phyloP scores from a whole-genome alignment of 2,888 invertebrate genomes.

The Tridacna gigas region DNA sequence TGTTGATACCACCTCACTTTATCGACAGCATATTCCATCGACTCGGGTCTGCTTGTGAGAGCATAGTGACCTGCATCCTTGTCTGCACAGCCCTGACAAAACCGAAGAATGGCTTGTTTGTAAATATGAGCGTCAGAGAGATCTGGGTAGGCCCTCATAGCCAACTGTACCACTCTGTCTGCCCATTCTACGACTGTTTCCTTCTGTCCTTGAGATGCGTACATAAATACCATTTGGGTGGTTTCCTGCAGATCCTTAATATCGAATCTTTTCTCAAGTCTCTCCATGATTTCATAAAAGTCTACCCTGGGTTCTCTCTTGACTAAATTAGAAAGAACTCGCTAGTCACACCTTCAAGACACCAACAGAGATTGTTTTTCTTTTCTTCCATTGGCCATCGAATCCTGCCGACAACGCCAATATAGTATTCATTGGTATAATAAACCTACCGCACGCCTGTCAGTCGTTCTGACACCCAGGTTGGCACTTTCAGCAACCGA shows the following conservation, averaged over 20 bases:
- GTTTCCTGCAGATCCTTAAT: conserved; percentile 29
- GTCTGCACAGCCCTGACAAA: conserved; percentile 27
- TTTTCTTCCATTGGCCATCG: conserved; percentile 11
- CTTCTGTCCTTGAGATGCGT: conserved; percentile 5
- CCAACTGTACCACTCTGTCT: conserved; percentile 14
- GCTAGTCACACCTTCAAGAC: conserved; percentile 8
- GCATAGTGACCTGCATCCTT: conserved; percentile 27
- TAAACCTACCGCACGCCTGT: background rate
- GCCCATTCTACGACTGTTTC: conserved; percentile 30
- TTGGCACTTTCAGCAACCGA: background rate
- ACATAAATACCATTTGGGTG: conserved; percentile 10
- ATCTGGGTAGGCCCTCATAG: background rate
- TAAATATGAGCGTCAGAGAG: conserved; percentile 13
- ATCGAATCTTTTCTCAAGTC: conserved; percentile 14
- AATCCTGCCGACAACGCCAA: too few relatives aligned
- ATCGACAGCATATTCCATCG: conserved; percentile 44
- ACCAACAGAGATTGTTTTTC: background rate
- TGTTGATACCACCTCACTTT: conserved; percentile 23
- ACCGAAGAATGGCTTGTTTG: conserved; percentile 14
- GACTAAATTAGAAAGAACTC: conserved; percentile 4
- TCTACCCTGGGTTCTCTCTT: conserved; percentile 5
- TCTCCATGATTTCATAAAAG: conserved; percentile 24
- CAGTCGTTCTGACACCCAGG: background rate
- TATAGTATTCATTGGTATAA: too few relatives aligned
- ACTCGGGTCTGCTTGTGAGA: background rate